A percentile compares a stretch with the other conserved stretches of the same genome.
Conservation (phyloP, 2,113 vertebrate species). For the Bubo scandiacus region DNA sequence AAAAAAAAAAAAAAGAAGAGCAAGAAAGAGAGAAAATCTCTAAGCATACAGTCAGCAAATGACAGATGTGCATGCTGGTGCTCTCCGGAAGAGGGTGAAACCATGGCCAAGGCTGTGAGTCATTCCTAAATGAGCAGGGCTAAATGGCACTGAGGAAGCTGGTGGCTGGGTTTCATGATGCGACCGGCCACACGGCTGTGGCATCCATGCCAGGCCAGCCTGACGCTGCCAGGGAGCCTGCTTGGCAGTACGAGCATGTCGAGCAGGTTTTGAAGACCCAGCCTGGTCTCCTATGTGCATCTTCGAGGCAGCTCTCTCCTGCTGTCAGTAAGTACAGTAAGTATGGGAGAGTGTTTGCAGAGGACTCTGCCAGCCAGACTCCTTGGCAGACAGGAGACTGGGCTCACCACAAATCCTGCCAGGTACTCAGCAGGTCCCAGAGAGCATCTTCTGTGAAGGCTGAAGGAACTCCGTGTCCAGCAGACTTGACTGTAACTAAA, state of each 20-base stretch:
- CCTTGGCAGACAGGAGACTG: background rate
- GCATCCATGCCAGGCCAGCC: background rate
- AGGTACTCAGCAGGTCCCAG: background rate
- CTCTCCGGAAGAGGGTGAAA: background rate
- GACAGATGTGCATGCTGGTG: background rate
- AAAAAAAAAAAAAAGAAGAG: background rate
- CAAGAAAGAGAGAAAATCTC: background rate
- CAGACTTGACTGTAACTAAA: background rate
- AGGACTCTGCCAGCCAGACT: background rate
- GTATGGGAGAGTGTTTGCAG: background rate
- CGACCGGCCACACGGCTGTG: fast-evolving
- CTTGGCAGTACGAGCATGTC: fast-evolving
- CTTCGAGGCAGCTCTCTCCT: background rate
- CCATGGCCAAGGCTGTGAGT: background rate
- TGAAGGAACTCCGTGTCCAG: background rate
- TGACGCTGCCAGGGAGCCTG: background rate
- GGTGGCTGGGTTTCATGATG: background rate
- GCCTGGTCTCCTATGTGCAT: background rate
- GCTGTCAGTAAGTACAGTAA: background rate
- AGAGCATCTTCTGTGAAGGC: background rate
- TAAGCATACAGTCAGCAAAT: background rate
- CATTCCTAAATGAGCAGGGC: background rate
- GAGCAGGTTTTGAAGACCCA: background rate
- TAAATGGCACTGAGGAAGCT: background rate
- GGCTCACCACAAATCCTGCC: background rate